A percentile compares a stretch with the other conserved stretches of the same genome.
phyloP scores from a whole-genome alignment of 1,140 invertebrate genomes.

The Conus ventricosus region DNA sequence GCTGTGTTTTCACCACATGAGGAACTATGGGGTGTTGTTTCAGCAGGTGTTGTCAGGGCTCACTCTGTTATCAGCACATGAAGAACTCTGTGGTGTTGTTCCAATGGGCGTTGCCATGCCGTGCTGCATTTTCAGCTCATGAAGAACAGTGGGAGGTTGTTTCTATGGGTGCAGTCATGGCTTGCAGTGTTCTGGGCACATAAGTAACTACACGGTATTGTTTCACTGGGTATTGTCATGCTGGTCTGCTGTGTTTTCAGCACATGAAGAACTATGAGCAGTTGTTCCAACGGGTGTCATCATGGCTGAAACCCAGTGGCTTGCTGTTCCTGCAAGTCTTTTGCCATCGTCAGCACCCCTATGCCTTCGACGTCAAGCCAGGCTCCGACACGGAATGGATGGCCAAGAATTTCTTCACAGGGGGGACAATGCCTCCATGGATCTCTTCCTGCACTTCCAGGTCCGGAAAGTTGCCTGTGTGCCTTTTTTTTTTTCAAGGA shows the following conservation, averaged over 20 bases:
- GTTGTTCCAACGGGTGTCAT: slow-evolving; percentile 63
- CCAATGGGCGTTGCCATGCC: no score
- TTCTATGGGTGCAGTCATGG: slow-evolving; percentile 66
- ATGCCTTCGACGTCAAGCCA: slow-evolving; percentile 66
- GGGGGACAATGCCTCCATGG: slow-evolving; percentile 69
- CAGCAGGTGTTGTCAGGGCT: slow-evolving; percentile 65
- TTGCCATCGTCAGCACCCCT: slow-evolving; percentile 61
- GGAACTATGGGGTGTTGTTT: slow-evolving; percentile 65
- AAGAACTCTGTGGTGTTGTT: slow-evolving; percentile 66
- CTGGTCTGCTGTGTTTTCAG: slow-evolving; percentile 42
- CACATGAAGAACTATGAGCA: slow-evolving; percentile 69
- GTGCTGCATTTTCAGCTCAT: no score
- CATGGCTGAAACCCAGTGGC: slow-evolving; percentile 67
- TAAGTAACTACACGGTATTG: not conserved
- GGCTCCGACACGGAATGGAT: slow-evolving; percentile 71
- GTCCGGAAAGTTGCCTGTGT: slow-evolving; percentile 23
- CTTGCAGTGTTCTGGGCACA: slow-evolving; percentile 11
- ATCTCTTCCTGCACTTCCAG: slow-evolving; percentile 68
- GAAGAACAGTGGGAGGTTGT: slow-evolving; percentile 48
- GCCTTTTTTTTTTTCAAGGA: no score
- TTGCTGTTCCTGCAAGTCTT: slow-evolving; percentile 65
- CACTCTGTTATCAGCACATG: slow-evolving; percentile 60
- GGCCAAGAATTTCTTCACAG: slow-evolving; percentile 70
- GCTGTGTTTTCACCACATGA: slow-evolving; percentile 62
- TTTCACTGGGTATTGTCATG: not conserved